Percentiles rank a stretch among this genome's conserved stretches.
These are phyloP conservation scores for Amiota minor DNA, from an alignment of 2,888 invertebrate genomes.

Conservation along the genomic window DNA sequence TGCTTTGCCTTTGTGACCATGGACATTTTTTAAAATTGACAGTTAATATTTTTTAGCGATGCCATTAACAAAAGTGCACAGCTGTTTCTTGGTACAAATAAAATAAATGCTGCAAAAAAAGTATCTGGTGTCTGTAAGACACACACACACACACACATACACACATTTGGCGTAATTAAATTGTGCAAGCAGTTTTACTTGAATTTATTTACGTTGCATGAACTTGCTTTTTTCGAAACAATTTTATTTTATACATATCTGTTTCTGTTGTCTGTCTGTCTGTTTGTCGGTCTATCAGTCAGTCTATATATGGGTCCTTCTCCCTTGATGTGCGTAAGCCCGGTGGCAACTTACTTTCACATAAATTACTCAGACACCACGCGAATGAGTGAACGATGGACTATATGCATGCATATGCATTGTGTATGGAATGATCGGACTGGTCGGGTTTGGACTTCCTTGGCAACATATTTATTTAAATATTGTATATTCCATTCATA, in stretches of 20 bases:
- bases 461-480: slow-evolving; percentile 17
- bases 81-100: no score
- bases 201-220: slow-evolving; percentile 25
- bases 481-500: not conserved
- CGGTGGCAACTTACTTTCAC: slow-evolving; percentile 26
- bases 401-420: not conserved
- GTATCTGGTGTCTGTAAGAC: no score
- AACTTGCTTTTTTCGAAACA: not conserved
- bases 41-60: no score
- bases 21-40: no score
- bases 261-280: not conserved
- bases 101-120: no score
- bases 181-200: slow-evolving; percentile 23
- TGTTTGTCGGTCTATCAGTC: not conserved
- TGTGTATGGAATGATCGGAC: no score
- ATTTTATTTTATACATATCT: not conserved
- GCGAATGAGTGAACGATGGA: not conserved
- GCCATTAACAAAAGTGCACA: no score
- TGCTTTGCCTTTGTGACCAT: no score
- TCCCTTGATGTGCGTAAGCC: not conserved
- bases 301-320: no score
- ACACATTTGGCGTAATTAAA: slow-evolving; percentile 17
- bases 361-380: slow-evolving; percentile 24
- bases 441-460: not conserved
- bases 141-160: not conserved